Base-by-base conservation (phyloP, 2,888 invertebrate genomes). In the Sthenelais limicola region DNA sequence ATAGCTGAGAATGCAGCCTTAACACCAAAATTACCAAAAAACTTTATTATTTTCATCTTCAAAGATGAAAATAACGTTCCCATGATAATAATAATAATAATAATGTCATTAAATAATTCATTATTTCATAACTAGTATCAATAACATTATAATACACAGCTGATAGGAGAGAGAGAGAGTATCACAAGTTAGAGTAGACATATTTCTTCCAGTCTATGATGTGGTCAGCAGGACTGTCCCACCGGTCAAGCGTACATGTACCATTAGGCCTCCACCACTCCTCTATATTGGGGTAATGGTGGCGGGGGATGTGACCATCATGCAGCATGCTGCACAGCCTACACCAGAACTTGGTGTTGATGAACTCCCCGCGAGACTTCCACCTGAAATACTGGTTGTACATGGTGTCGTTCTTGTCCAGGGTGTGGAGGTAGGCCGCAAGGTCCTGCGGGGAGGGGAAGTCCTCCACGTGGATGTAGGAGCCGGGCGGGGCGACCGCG, bases 391-490 rank as follows among this genome's bases (percentile, higher is more conserved):
- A 98, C 33, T 95, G 94, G 88, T 98, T 97, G 88, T 97, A 98
- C 1, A 95, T 90, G 54, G 92, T 92, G 85, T 97, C 95, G 87
- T 98, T 93, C 78, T 92, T 91, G 87, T 97, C 97, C 73, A 98
- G 90, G 67, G 93, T 91, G 77, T 92, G 92, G 71, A 98, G 90
- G 88, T 97, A 97, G 33, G 92, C 92, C 32, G 97, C 97, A 77
- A 98, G 90, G 80, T 94, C 93, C 82, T 93, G 92, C 0, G 97
- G 94, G 28, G 93, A 92, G 35, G 92, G 92, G 87, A 97, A 98
- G 87, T 98, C 97, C 86, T 98, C 97, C 26, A 98, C 96, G 89
- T 98, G 97, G 74, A 98, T 94, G 89, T 94, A 98, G 3, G 96
- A 96, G 81, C 94, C 92, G 85, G 93, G 92, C 0, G 97, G 97